Evolutionary conservation across 2,888 invertebrate species (phyloP), one percentile per base, ranked within the genome.

Genomic region (Polyommatus iphigenia): DNA sequence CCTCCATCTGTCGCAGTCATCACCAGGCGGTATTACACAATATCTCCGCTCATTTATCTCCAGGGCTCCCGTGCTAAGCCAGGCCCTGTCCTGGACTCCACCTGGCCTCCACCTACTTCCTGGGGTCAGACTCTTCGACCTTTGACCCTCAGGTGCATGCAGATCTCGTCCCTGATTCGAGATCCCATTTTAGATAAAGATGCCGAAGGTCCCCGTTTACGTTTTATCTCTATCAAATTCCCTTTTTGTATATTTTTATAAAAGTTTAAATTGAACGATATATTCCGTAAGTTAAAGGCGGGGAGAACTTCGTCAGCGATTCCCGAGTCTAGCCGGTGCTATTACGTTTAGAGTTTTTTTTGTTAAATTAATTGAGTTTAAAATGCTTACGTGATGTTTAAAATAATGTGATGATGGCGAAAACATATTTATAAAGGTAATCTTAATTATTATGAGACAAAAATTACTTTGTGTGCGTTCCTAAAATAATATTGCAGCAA

Each of bases 261-360:
- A 67, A 67, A 67, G 67, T 67, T 67, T 67, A 67, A 67, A 67
- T 67, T 67, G 67, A 67, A 67, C 67, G 1, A 67, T 67, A 67
- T 67, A 67, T 67, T 67, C 29, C 1, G 67, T 67, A 29, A 67
- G 67, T 29, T 29, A 67, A 29, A 67, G 29, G 29, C 67, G 67
- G 32, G 10, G 67, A 24, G 67, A 24, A 24, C 15, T 67, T 67
- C 1, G 6, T 67, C 67, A 67, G 67, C 67, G 15, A 67, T 67
- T 32, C 4, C 3, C 29, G 6, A 67, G 67, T 67, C 67, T 67
- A 67, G 67, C 67, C 67, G 24, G 62, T 29, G 62, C 24, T 10
- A 62, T 62, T 24, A 62, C 62, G 62, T 29, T 62, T 62, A 10
- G 15, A 13, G 67, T 15, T 67, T 5, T 67, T 67, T 67, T 67